Percentiles rank a stretch among this genome's conserved stretches.
phyloP scores from a whole-genome alignment of 2,888 invertebrate genomes.

The Acronicta aceris region DNA sequence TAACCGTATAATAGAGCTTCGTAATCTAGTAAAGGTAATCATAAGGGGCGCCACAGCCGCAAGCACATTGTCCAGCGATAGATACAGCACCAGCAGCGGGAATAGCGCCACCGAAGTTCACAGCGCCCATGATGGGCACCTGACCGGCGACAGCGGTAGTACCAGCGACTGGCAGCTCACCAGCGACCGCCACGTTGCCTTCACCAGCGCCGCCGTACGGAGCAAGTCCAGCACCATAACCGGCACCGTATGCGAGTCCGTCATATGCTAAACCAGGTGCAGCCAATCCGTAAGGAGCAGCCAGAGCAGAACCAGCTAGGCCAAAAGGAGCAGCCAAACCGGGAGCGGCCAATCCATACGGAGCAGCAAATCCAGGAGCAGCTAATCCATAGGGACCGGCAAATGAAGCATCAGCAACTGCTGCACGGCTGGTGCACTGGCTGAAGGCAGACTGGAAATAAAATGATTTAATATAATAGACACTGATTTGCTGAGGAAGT shows the following conservation, averaged over 20 bases:
- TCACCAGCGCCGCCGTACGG: conserved; percentile 59
- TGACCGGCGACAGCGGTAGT: conserved; percentile 54
- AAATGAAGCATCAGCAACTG: conserved; percentile 31
- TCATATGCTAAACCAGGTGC: conserved; percentile 6
- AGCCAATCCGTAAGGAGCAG: conserved; percentile 6
- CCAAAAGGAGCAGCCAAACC: conserved; percentile 21
- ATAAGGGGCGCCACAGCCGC: not conserved
- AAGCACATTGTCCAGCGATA: not conserved
- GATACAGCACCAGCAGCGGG: not conserved
- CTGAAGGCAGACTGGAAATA: conserved; percentile 19
- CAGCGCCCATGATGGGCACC: conserved; percentile 1
- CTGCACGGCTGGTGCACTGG: conserved; percentile 37
- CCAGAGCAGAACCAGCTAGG: conserved; percentile 11
- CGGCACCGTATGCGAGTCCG: conserved; percentile 12
- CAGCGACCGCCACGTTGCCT: conserved; percentile 60
- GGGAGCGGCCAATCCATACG: conserved; percentile 6
- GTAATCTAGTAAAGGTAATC: not conserved
- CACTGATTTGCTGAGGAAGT: not conserved
- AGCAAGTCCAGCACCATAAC: conserved; percentile 28
- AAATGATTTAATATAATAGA: not conserved
- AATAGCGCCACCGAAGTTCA: not conserved
- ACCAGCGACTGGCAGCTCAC: conserved; percentile 48
- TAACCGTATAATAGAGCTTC: too few species aligned
- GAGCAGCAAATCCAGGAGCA: conserved; percentile 21
- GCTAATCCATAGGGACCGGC: conserved; percentile 17